Base-by-base conservation (phyloP, 1,140 invertebrate species). In the Papilio dardanus region DNA sequence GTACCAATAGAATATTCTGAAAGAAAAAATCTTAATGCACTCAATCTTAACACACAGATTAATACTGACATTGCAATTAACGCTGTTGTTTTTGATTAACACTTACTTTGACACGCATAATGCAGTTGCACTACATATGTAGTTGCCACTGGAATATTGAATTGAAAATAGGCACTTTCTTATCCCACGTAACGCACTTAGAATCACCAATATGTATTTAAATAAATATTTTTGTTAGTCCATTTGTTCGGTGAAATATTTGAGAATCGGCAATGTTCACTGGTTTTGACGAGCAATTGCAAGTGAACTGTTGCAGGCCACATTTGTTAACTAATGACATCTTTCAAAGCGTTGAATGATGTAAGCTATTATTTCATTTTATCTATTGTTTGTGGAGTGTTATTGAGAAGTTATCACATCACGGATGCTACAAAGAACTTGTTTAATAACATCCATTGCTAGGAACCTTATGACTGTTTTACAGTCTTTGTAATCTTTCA, bases 381-480 rank as follows among this genome's bases (percentile, higher is more conserved):
- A 62, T 62, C 54, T 62, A 62, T 62, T 62, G 54, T 62, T 62
- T 62, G 54, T 62, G 54, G 30, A 62, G 24, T 62, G 54, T 62
- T 62, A 62, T 62, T 62, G 54, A 62, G 54, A 62, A 62, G 24
- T 28, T 62, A 62, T 14, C 54, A 62, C 54, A 62, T 62, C 54
- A 62, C 54, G 24, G 21, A 62, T 62, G 54, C 54, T 62, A 62
- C 54, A 62, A 62, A 62, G 54, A 62, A 62, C 24, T 62, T 62
- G 54, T 62, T 62, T 62, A 62, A 62, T 28, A 62, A 62, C 54
- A 62, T 62, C 12, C 54, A 62, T 62, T 62, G 12, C 10, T 28
- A 62, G 28, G 30, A 62, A 28, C 1, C 24, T 14, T 62, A 62
- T 30, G 24, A 62, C 24, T 62, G 30, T 62, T 62, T 54, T 12